Percentiles rank a stretch among this genome's conserved stretches.
phyloP scores from a whole-genome alignment of 2,888 invertebrate genomes.

The Allolobophora icterica region DNA sequence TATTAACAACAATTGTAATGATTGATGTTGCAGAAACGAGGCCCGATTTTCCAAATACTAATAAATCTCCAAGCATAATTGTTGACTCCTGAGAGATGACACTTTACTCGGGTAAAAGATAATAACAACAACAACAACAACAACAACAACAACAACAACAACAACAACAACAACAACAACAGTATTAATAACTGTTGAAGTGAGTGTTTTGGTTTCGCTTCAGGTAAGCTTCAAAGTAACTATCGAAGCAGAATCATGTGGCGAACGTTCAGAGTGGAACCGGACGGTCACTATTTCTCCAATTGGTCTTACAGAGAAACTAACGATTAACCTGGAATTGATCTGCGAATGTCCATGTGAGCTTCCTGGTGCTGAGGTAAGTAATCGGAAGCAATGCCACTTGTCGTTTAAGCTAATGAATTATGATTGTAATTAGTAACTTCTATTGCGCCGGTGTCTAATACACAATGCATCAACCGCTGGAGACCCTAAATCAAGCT shows the following conservation, averaged over 20 bases:
- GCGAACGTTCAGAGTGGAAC: not conserved
- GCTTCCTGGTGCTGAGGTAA: not conserved
- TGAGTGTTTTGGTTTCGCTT: not conserved
- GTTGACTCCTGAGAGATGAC: too few relatives aligned
- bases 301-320: not conserved
- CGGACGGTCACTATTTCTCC: not conserved
- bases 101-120: too few relatives aligned
- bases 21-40: too few relatives aligned
- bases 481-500: too few relatives aligned
- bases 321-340: not conserved
- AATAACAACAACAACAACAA: not conserved
- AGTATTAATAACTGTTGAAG: not conserved
- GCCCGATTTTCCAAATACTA: too few relatives aligned
- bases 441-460: too few relatives aligned
- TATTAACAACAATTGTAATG: too few relatives aligned
- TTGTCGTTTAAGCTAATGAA: too few relatives aligned
- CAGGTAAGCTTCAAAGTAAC: conserved; percentile 33
- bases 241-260: not conserved
- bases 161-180: not conserved
- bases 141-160: not conserved
- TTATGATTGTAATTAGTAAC: too few relatives aligned
- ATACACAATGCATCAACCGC: too few relatives aligned
- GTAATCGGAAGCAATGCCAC: too few relatives aligned
- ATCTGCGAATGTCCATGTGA: conserved; percentile 35
- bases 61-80: too few relatives aligned